A percentile compares a stretch with the other conserved stretches of the same genome.
These are phyloP conservation scores for Acanthochromis polyacanthus DNA, from an alignment of 2,113 vertebrate species.

Conservation along the genomic window DNA sequence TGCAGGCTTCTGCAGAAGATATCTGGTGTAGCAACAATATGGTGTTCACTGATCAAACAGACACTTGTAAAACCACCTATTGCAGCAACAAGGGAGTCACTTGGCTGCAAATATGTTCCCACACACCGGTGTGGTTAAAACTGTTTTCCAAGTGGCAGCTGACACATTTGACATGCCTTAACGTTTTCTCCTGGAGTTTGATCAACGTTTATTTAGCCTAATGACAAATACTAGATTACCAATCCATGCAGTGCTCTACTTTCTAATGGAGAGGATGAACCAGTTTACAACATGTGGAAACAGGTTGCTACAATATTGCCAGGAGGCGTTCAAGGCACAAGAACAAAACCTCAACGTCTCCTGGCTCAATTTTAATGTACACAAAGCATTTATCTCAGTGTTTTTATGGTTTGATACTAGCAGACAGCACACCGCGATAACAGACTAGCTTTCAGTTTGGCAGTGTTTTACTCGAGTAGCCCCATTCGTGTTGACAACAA, in stretches of 20 bases:
- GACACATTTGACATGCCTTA: background rate
- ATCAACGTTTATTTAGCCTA: background rate
- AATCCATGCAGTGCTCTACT: background rate
- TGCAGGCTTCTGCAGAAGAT: background rate
- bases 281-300: constrained; percentile 71
- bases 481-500: constrained; percentile 38
- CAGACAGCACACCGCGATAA: background rate
- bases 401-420: background rate
- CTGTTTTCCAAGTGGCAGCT: background rate
- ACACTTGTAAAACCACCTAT: too few species aligned
- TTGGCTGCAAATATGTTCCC: background rate
- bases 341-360: background rate
- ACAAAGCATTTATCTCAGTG: background rate
- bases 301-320: constrained; percentile 45
- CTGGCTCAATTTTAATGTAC: background rate
- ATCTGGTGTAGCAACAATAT: background rate
- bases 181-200: background rate
- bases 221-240: background rate
- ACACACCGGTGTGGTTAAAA: background rate
- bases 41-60: background rate
- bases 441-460: background rate
- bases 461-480: constrained; percentile 21
- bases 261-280: constrained; percentile 42
- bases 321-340: constrained; percentile 45
- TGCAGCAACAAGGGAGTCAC: background rate